Conservation (phyloP, 2,888 invertebrate genomes). For the Tachina lurida region DNA sequence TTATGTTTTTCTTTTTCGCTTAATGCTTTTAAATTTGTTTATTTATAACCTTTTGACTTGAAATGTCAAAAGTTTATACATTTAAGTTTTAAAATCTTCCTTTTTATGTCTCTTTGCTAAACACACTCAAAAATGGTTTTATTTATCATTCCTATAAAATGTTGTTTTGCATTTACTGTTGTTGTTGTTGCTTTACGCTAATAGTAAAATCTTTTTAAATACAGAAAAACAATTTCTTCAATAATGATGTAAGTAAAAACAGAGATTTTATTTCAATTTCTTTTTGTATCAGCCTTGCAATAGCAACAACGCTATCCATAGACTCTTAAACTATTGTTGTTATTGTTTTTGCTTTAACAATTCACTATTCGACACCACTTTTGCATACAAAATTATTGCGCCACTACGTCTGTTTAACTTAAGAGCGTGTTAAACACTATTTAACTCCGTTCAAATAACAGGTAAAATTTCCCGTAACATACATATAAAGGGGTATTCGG, state of each 20-base stretch:
- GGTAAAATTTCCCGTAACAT: constrained; percentile 75
- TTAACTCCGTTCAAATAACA: constrained; percentile 61
- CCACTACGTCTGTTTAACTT: constrained; percentile 77
- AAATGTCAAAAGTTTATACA: constrained; percentile 59
- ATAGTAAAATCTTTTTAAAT: constrained; percentile 7
- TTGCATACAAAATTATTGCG: constrained; percentile 65
- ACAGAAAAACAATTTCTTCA: not conserved
- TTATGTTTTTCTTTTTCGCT: not conserved
- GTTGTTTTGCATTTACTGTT: constrained; percentile 1
- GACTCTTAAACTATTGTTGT: not conserved
- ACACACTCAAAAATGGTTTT: not conserved
- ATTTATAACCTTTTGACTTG: constrained; percentile 41
- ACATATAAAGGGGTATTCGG: constrained; percentile 49
- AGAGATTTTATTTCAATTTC: constrained; percentile 29
- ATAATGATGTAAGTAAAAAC: not conserved
- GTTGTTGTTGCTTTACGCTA: constrained; percentile 17
- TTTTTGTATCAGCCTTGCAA: constrained; percentile 37
- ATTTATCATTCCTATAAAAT: constrained; percentile 10
- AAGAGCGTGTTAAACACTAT: constrained; percentile 77
- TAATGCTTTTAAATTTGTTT: not conserved
- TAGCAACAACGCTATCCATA: not conserved
- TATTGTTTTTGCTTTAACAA: constrained; percentile 36
- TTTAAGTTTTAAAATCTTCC: constrained; percentile 57
- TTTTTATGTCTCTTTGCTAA: not conserved
- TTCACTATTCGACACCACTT: constrained; percentile 17